Evolutionary conservation across 1,140 invertebrate species (phyloP), one percentile per base, ranked within the genome.

Genomic region (Ips nitidus): DNA sequence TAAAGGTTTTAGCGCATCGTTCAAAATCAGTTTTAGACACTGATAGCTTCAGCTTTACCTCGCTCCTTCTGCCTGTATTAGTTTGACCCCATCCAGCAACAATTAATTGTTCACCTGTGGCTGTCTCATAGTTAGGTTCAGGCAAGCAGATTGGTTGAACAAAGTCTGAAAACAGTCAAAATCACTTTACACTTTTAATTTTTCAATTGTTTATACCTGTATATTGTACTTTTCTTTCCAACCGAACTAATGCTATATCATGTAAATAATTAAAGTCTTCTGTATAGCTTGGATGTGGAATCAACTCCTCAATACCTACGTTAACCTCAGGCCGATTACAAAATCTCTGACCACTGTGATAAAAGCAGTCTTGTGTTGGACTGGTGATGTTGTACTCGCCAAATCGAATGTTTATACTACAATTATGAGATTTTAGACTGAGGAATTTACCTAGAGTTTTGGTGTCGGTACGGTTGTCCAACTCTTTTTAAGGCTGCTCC

Each of bases 71-170:
- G 75, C 82, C 80, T 22, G 75, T 83, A 77, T 91, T 89, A 1
- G 90, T 91, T 80, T 86, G 89, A 6, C 93, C 93, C 93, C 93
- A 95, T 6, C 93, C 93, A 2, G 91, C 90, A 0, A 91, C 90
- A 69, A 86, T 86, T 61, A 93, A 83, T 7, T 78, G 70, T 3
- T n/a, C n/a, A n/a, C n/a, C n/a, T n/a, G n/a, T n/a, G n/a, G n/a
- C n/a, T n/a, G n/a, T n/a, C n/a, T n/a, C n/a, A n/a, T n/a, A n/a
- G n/a, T n/a, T n/a, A n/a, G n/a, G n/a, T n/a, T n/a, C n/a, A 0
- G 94, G 93, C 6, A 97, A 76, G 74, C 95, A 97, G 61, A 96
- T 90, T 0, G 94, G 92, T 75, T 87, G 86, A 4, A 97, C 86
- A 72, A 86, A 90, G 70, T 88, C 83, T 85, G 72, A 56, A 77